Evolutionary conservation across 2,888 invertebrate genomes (phyloP), one percentile per base, ranked within the genome.

Genomic region (Pilophorus perplexus): DNA sequence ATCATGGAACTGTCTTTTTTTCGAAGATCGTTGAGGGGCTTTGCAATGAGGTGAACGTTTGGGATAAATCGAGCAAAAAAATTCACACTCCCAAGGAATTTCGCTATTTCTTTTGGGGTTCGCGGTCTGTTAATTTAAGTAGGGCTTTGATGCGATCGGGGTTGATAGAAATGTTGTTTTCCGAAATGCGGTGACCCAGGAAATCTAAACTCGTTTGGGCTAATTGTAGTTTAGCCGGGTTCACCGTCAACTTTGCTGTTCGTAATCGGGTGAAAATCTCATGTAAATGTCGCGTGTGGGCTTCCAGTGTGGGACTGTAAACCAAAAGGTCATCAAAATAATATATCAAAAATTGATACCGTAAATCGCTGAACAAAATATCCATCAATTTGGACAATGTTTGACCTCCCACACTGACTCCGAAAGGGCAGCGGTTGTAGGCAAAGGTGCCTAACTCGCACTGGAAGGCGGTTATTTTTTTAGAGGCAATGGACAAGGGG

Each of bases 321-420:
- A 70, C 42, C 23, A 71, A 54, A 1, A 68, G 18, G 23, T 72
- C 66, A 38, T 71, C 71, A 33, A 71, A 37, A 25, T 70, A n/a
- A n/a, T n/a, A n/a, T n/a, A n/a, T n/a, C n/a, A 59, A 27, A 48
- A 54, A 68, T 27, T 69, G 50, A 22, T 68, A 69, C 16, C 69
- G 67, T 0, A 68, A 50, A 52, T 70, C 70, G 8, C 48, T 42
- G 37, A 71, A 66, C 1, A 67, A 20, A 22, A 12, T 38, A 28
- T 71, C 68, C 20, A 71, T 55, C 3, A 70, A 38, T n/a, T 57
- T 12, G 3, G 69, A 62, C 10, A 70, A 33, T 8, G 65, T 66
- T 44, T 68, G 68, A n/a, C n/a, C n/a, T n/a, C n/a, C n/a, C 0
- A 28, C 44, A 27, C 55, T 68, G 10, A 69, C 14, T 20, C 69